Percentiles rank a stretch among this genome's conserved stretches.
Evolutionary conservation across 2,113 vertebrate species (phyloP).

Genomic region (Lanius ludovicianus): DNA sequence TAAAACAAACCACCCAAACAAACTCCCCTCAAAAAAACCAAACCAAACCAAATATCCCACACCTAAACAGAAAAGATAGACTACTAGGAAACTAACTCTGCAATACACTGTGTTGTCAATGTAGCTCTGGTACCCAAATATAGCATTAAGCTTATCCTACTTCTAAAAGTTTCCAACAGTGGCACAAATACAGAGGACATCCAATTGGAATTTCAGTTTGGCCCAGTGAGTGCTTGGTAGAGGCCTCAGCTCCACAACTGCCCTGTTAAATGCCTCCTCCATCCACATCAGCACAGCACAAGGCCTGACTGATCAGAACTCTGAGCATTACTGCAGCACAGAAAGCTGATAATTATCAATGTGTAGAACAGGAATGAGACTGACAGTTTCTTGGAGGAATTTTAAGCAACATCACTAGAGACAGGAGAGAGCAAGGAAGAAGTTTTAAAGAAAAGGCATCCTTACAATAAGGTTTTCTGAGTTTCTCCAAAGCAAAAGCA

Average conservation of each 20-base stretch:
- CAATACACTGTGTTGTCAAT: neutral
- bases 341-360: neutral
- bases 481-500: neutral
- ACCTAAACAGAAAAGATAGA: neutral
- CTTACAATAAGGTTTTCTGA: neutral
- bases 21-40: neutral
- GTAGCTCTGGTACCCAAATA: neutral
- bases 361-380: neutral
- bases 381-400: neutral
- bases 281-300: neutral
- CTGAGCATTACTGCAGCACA: neutral
- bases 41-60: neutral
- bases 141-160: neutral
- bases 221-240: neutral
- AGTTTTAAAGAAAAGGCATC: neutral
- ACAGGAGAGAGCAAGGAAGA: neutral
- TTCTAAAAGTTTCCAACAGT: neutral
- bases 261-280: neutral
- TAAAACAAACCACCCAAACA: neutral
- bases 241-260: neutral
- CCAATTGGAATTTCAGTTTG: neutral
- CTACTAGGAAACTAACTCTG: neutral
- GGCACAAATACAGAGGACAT: neutral
- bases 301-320: neutral
- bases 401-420: neutral